Conservation (phyloP, 2,113 vertebrate species). For the Rana temporaria region DNA sequence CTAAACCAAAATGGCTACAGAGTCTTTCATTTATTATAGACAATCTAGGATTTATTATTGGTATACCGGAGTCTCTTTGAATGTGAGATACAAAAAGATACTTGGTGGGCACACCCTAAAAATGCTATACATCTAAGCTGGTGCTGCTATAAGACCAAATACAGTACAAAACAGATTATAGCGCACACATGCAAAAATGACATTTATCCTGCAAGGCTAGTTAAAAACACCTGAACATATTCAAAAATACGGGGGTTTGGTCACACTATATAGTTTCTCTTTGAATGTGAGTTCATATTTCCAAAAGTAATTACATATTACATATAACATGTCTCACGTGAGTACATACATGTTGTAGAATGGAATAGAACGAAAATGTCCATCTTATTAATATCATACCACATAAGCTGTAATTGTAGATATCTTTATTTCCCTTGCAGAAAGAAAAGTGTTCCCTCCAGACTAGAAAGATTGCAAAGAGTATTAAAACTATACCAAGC, state of each 20-base stretch:
- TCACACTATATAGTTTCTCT: too few species aligned
- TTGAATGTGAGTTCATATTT: neutral
- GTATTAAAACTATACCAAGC: constrained; percentile 11
- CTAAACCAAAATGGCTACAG: neutral
- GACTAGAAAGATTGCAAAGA: neutral
- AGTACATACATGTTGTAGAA: constrained; percentile 15
- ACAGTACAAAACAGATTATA: too few species aligned
- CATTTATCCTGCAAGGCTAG: too few species aligned
- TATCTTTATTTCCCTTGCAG: constrained; percentile 6
- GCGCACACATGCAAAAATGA: too few species aligned
- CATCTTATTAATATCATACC: constrained; percentile 10
- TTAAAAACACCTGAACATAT: too few species aligned
- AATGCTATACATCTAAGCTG: too few species aligned
- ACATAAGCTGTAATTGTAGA: neutral
- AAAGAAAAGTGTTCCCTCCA: constrained; percentile 8
- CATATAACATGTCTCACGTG: neutral
- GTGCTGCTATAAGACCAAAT: too few species aligned
- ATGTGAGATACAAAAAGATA: too few species aligned
- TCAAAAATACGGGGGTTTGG: too few species aligned
- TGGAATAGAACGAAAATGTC: constrained; percentile 1
- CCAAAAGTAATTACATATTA: constrained; percentile 26
- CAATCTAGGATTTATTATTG: neutral
- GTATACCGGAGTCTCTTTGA: neutral
- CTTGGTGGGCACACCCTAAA: too few species aligned
- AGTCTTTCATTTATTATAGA: neutral